Evolutionary conservation across 64 coral and sea anemone species (phyloP).

Genomic region (Stylophora pistillata): DNA sequence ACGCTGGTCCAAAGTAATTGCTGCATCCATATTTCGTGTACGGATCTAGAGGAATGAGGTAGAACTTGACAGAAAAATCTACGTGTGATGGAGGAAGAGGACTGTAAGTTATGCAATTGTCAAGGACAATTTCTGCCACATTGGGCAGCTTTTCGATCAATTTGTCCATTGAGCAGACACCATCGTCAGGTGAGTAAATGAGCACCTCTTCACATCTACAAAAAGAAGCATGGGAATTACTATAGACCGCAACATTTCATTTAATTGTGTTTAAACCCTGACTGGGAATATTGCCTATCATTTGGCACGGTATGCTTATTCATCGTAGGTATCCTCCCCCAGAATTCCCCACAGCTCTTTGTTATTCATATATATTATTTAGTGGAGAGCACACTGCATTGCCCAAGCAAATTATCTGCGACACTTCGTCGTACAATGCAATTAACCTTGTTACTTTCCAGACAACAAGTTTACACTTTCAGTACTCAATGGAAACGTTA

Average conservation of each 20-base stretch:
- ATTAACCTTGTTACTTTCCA: too few relatives aligned
- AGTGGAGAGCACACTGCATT: too few relatives aligned
- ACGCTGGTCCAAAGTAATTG: conserved; percentile 29
- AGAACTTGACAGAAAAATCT: conserved; percentile 66
- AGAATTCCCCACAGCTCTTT: too few relatives aligned
- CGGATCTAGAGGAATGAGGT: conserved; percentile 50
- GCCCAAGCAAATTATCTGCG: too few relatives aligned
- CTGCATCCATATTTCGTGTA: conserved; percentile 19
- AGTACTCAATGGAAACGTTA: too few relatives aligned
- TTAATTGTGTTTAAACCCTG: background rate
- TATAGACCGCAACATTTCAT: background rate
- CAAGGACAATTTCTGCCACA: conserved; percentile 72
- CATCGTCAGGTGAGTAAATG: conserved; percentile 1
- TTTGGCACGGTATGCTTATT: too few relatives aligned
- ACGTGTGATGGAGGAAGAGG: conserved; percentile 50
- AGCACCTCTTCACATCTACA: conserved; percentile 64
- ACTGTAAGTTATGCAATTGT: conserved; percentile 51
- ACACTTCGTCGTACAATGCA: too few relatives aligned
- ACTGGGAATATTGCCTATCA: too few relatives aligned
- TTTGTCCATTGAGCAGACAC: conserved; percentile 25
- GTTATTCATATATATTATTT: too few relatives aligned
- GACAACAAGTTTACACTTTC: too few relatives aligned
- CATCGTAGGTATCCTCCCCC: too few relatives aligned
- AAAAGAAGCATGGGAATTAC: background rate
- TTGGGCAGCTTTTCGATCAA: conserved; percentile 78